Evolutionary conservation across 2,797 vertebrate species (phyloP), one percentile per base, ranked within the genome.

Genomic region (Eospalax fontanierii): DNA sequence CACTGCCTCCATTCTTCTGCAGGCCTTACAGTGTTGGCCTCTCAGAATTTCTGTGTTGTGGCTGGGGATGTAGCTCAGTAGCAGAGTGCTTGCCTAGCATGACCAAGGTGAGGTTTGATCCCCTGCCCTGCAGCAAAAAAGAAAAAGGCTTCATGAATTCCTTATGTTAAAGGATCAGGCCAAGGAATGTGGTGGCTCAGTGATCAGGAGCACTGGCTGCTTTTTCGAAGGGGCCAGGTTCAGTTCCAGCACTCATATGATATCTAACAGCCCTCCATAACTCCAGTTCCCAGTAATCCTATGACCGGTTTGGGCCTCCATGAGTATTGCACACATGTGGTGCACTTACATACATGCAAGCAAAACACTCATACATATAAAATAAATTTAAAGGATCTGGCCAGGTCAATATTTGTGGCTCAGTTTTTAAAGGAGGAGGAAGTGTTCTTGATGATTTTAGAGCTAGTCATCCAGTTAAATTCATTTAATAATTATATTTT

Each of bases 381-480:
- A 54, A 50, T 50, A 50, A 54, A 54, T 54, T 90, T 59, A 59
- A 63, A 46, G 28, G 22, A 61, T 75, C 26, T n/a, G 71, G 75
- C 63, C 24, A 61, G 38, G 43, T 11, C 6, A 11, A 2, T 85
- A 43, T 90, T 46, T 80, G 71, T 86, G 76, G 6, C 11, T 87
- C 65, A 7, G 59, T 75, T 54, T 80, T 19, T 30, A 81, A 71
- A 30, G 24, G n/a, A 92, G 35, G 33, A 74, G 38, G 33, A 26
- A n/a, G 14, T 84, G 40, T 76, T 38, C 46, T 83, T 0, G 33
- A 1, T 68, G 30, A 54, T 81, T 84, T 73, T 82, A 22, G 63
- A 50, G 22, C 26, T 46, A 87, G n/a, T 74, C 24, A n/a, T 83
- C 88, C 63, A 11, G 14, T 81, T 91, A 85, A 68, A 87, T 71